A percentile compares a stretch with the other conserved stretches of the same genome.
These are phyloP conservation scores for Simalia tracyae DNA, from an alignment of 2,797 vertebrate species.

Conservation along the genomic window DNA sequence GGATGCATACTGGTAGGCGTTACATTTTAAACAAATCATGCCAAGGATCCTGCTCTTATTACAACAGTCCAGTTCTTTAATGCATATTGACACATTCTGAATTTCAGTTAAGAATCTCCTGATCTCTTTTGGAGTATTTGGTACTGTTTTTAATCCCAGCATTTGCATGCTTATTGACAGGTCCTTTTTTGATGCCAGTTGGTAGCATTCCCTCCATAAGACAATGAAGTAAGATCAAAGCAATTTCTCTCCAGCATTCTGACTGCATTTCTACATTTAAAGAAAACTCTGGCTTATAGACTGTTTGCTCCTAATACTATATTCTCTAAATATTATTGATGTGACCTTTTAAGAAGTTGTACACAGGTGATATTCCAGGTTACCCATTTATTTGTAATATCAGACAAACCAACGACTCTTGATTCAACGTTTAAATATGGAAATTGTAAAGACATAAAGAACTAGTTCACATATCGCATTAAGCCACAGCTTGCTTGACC, in stretches of 20 bases:
- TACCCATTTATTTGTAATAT: not conserved
- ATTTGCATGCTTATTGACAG: slow-evolving; percentile 6
- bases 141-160: not conserved
- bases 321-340: not conserved
- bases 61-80: accelerated
- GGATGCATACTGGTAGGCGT: slow-evolving; percentile 27
- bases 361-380: not conserved
- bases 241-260: not conserved
- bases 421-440: not conserved
- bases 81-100: not conserved
- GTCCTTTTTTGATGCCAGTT: not conserved
- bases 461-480: not conserved
- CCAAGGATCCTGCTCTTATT: not conserved
- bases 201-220: not conserved
- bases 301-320: not conserved
- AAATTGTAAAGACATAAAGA: not conserved
- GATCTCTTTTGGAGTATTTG: not conserved
- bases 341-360: not conserved
- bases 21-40: not conserved
- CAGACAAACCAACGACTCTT: not conserved
- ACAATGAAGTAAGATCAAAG: not conserved
- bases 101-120: not conserved
- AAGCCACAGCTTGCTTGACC: not conserved
- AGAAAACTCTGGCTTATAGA: not conserved
- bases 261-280: not conserved